Percentiles rank a stretch among this genome's conserved stretches.
Evolutionary conservation across 2,113 vertebrate genomes (phyloP).

Genomic region (Xenopus borealis): DNA sequence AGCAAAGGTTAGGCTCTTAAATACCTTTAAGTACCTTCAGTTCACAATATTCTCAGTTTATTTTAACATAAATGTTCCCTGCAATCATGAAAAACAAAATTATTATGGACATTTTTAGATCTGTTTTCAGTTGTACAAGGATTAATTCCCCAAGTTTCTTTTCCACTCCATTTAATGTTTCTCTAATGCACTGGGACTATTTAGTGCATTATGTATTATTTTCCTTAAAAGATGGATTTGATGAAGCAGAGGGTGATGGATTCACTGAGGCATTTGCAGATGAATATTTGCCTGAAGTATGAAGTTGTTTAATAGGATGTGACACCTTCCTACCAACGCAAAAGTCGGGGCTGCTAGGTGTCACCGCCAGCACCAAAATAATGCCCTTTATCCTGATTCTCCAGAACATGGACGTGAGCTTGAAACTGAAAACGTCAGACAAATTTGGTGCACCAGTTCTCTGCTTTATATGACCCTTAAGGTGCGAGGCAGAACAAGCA

Average conservation of each 20-base stretch:
- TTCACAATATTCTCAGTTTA: too few relatives aligned
- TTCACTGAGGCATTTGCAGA: not conserved
- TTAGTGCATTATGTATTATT: conserved; percentile 25
- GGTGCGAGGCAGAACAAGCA: not conserved
- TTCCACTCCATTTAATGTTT: conserved; percentile 21
- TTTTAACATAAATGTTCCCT: too few relatives aligned
- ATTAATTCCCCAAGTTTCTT: not conserved
- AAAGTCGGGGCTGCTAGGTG: not conserved
- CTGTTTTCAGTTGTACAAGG: not conserved
- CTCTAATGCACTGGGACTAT: conserved; percentile 28
- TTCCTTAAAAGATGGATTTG: not conserved
- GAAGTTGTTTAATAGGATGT: not conserved
- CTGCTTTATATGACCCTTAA: conserved; percentile 44
- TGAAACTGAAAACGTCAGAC: conserved; percentile 41
- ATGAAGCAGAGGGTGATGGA: conserved; percentile 11
- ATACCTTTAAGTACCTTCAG: too few relatives aligned
- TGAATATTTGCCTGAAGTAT: not conserved
- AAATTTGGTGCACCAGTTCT: conserved; percentile 48
- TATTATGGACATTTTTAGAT: conserved; percentile 19
- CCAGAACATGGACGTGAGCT: accelerated
- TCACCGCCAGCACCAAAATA: not conserved
- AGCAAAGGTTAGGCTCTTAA: too few relatives aligned
- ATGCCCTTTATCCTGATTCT: not conserved
- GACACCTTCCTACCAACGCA: not conserved
- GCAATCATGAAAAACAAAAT: too few relatives aligned